These are phyloP conservation scores for Aleiodes alternator DNA, from an alignment of 2,888 invertebrate genomes.

Conservation along the genomic window DNA sequence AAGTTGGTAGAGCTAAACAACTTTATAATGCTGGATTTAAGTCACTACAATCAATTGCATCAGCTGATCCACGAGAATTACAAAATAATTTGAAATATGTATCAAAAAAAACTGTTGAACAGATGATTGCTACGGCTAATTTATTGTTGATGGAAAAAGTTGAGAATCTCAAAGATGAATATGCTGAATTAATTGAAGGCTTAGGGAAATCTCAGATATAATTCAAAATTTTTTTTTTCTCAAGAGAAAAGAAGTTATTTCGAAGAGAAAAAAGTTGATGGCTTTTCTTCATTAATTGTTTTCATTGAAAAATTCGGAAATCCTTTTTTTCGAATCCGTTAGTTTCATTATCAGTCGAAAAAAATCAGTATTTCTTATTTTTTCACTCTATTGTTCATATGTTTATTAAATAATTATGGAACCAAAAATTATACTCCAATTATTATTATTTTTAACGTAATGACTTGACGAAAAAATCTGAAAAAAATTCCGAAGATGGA, in stretches of 20 bases:
- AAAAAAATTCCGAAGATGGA: too few relatives aligned
- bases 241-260: background rate
- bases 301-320: conserved; percentile 40
- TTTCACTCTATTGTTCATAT: too few relatives aligned
- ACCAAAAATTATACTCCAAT: too few relatives aligned
- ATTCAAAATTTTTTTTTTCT: background rate
- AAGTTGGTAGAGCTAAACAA: conserved; percentile 90
- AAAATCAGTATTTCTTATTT: too few relatives aligned
- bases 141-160: conserved; percentile 88
- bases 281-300: conserved; percentile 10
- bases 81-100: conserved; percentile 83
- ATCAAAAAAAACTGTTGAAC: conserved; percentile 80
- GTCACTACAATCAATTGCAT: conserved; percentile 85
- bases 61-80: conserved; percentile 81
- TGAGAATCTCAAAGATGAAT: conserved; percentile 91
- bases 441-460: too few relatives aligned
- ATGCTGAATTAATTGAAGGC: conserved; percentile 83
- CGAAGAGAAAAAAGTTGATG: background rate
- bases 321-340: background rate
- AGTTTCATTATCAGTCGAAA: too few relatives aligned
- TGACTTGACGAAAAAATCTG: too few relatives aligned
- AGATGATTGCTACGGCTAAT: conserved; percentile 92
- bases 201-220: conserved; percentile 62
- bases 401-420: too few relatives aligned
- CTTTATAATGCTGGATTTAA: conserved; percentile 89